These are phyloP conservation scores for Yasuhikotakia modesta DNA, from an alignment of 2,797 vertebrate species.

Conservation along the genomic window DNA sequence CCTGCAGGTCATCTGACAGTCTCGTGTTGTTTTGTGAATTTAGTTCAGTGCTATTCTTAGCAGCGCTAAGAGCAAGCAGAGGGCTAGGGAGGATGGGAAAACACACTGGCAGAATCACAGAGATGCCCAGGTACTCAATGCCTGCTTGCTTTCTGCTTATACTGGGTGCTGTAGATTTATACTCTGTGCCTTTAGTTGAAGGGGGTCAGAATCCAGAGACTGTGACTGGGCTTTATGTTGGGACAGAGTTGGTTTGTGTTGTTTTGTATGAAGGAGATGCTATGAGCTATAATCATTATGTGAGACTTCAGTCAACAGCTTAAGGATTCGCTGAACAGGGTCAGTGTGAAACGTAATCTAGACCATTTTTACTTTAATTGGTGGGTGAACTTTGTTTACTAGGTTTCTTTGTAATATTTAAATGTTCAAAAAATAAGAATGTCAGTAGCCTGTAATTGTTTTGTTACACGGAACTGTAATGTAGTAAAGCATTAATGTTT, in stretches of 20 bases:
- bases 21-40: conserved; percentile 93
- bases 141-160: background rate
- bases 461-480: too few relatives aligned
- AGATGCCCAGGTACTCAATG: conserved; percentile 82
- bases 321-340: background rate
- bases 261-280: background rate
- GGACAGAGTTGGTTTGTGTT: background rate
- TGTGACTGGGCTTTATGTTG: conserved; percentile 4
- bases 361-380: background rate
- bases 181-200: background rate
- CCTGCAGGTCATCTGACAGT: conserved; percentile 90
- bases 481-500: too few relatives aligned
- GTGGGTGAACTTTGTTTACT: too few relatives aligned
- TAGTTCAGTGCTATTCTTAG: conserved; percentile 94
- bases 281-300: background rate
- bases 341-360: background rate
- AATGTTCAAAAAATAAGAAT: too few relatives aligned
- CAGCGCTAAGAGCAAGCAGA: conserved; percentile 63
- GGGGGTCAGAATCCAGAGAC: background rate
- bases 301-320: background rate
- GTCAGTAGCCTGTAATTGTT: too few relatives aligned
- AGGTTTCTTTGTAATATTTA: too few relatives aligned
- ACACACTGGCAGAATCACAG: conserved; percentile 72
- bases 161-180: background rate
- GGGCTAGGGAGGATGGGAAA: conserved; percentile 53